These are phyloP conservation scores for Leucophora obtusa DNA, from an alignment of 2,888 invertebrate genomes.

Conservation along the genomic window DNA sequence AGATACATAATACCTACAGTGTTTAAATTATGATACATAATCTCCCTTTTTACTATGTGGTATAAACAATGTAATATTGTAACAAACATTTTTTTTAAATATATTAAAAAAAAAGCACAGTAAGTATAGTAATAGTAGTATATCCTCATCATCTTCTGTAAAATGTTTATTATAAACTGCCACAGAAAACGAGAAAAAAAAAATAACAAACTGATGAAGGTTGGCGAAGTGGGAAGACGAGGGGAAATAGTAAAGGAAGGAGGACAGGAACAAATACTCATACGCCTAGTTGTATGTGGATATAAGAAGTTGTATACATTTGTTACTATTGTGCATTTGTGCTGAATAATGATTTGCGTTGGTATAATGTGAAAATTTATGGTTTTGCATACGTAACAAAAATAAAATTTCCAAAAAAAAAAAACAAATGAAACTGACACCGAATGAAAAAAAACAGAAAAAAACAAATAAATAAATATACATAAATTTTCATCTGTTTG, in stretches of 20 bases:
- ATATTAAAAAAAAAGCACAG: neutral
- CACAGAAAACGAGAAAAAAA: constrained; percentile 23
- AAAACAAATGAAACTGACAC: constrained; percentile 57
- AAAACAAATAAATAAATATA: constrained; percentile 26
- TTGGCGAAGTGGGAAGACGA: neutral
- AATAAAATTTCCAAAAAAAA: constrained; percentile 34
- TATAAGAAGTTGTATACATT: neutral
- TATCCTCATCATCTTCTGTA: constrained; percentile 40
- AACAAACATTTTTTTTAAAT: neutral
- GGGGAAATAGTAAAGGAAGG: neutral
- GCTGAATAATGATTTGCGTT: constrained; percentile 68
- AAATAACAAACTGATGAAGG: neutral
- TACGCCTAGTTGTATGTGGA: neutral
- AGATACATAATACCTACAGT: constrained; percentile 3
- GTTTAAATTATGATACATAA: constrained; percentile 46
- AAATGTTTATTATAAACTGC: constrained; percentile 48
- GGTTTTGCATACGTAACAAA: constrained; percentile 67
- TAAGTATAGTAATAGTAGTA: constrained; percentile 8
- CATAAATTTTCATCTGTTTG: constrained; percentile 47
- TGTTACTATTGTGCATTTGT: constrained; percentile 59
- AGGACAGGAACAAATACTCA: neutral
- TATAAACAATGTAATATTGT: constrained; percentile 6
- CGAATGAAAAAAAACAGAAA: constrained; percentile 36
- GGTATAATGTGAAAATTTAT: constrained; percentile 68
- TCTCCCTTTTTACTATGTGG: constrained; percentile 20